phyloP scores from a whole-genome alignment of 2,888 invertebrate species.

The Dysmachus trigonus region DNA sequence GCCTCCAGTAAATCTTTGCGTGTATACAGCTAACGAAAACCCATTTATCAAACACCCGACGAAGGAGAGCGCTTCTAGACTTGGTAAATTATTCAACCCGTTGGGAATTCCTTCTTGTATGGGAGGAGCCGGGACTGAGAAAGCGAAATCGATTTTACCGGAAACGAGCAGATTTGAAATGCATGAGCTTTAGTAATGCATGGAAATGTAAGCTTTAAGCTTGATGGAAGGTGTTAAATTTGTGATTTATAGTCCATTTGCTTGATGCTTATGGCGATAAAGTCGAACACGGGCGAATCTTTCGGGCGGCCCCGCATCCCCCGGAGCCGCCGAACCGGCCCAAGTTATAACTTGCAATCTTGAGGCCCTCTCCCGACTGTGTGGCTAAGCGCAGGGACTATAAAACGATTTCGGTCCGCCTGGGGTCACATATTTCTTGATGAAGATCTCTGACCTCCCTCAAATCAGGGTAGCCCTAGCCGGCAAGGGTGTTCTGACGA shows the following conservation, averaged over 20 bases:
- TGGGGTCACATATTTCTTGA: background rate
- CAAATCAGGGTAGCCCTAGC: background rate
- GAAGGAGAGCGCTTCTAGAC: slow-evolving; percentile 29
- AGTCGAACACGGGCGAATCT: slow-evolving; percentile 35
- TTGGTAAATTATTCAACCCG: slow-evolving; percentile 42
- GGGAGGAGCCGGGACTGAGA: slow-evolving; percentile 12
- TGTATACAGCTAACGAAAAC: slow-evolving; percentile 24
- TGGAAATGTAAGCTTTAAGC: slow-evolving; percentile 43
- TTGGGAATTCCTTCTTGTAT: slow-evolving; percentile 37
- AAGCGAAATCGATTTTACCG: slow-evolving; percentile 40
- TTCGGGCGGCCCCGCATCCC: background rate
- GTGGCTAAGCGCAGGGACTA: slow-evolving; percentile 23
- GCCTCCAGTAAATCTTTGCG: slow-evolving; percentile 33
- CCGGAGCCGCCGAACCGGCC: background rate
- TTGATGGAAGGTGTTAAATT: slow-evolving; percentile 42
- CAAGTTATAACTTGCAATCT: background rate
- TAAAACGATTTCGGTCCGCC: slow-evolving; percentile 20
- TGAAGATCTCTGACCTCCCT: slow-evolving; percentile 14
- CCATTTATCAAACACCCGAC: slow-evolving; percentile 33
- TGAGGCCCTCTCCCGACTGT: background rate
- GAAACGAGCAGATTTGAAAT: slow-evolving; percentile 42
- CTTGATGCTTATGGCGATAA: slow-evolving; percentile 42
- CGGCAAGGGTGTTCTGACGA: background rate
- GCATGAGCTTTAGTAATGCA: slow-evolving; percentile 43
- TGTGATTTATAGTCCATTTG: slow-evolving; percentile 43